phyloP scores from a whole-genome alignment of 2,888 invertebrate genomes.

The Orthosia gracilis region DNA sequence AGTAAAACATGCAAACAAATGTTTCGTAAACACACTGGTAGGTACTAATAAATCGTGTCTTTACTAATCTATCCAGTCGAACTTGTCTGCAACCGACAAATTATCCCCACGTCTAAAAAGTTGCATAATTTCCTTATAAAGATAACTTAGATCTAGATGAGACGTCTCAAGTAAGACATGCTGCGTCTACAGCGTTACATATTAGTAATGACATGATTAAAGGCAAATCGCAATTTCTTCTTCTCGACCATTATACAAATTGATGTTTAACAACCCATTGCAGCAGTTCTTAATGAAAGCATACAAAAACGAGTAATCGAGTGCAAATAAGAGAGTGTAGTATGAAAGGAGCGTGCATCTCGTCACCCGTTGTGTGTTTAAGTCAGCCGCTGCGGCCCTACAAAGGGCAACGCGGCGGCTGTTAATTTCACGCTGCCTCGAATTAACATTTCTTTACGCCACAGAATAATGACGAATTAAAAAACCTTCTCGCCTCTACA shows the following conservation, averaged over 20 bases:
- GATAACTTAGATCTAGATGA: constrained; percentile 57
- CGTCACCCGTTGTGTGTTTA: constrained; percentile 91
- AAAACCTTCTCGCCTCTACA: constrained; percentile 89
- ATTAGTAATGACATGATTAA: constrained; percentile 74
- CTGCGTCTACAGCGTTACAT: constrained; percentile 71
- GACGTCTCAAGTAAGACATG: constrained; percentile 61
- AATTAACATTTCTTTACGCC: constrained; percentile 92
- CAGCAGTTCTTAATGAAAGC: constrained; percentile 86
- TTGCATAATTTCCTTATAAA: constrained; percentile 52
- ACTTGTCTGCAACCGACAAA: constrained; percentile 29
- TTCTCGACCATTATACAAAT: constrained; percentile 82
- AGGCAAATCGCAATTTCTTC: constrained; percentile 75
- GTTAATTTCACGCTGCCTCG: constrained; percentile 92
- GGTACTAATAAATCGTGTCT: constrained; percentile 30
- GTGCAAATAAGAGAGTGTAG: constrained; percentile 89
- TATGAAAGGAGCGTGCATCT: constrained; percentile 85
- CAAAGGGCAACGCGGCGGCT: constrained; percentile 89
- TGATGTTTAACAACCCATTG: constrained; percentile 86
- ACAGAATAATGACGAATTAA: constrained; percentile 91
- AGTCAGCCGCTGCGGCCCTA: constrained; percentile 87
- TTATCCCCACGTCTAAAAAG: constrained; percentile 39
- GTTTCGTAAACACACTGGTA: constrained; percentile 19
- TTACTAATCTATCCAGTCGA: constrained; percentile 28
- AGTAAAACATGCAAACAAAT: constrained; percentile 19
- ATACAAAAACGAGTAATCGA: constrained; percentile 87